Evolutionary conservation across 1,140 invertebrate species (phyloP).

Genomic region (Cepaea nemoralis): DNA sequence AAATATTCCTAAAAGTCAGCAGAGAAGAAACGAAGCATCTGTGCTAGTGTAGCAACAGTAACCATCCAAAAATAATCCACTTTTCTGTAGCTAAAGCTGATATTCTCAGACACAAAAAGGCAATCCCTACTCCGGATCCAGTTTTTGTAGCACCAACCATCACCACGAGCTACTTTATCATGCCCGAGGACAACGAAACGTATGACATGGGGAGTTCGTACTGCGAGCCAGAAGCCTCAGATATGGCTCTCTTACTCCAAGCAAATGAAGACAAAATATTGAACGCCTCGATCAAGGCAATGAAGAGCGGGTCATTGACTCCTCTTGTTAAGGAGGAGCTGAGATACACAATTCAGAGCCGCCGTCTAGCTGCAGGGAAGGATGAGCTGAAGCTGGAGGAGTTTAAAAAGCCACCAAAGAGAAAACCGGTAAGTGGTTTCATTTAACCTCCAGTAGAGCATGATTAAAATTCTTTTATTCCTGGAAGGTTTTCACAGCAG

Average conservation of each 20-base stretch:
- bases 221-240: not conserved
- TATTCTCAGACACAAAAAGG: no score
- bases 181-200: not conserved
- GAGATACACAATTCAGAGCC: constrained; percentile 89
- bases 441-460: no score
- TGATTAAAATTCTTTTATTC: no score
- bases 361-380: constrained; percentile 76
- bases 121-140: no score
- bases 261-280: constrained; percentile 43
- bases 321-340: constrained; percentile 92
- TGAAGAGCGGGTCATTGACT: constrained; percentile 81
- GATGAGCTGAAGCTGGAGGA: constrained; percentile 62
- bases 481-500: no score
- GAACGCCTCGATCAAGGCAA: constrained; percentile 44
- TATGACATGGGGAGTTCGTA: not conserved
- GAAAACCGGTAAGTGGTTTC: not conserved
- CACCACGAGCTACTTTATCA: not conserved
- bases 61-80: no score
- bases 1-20: no score
- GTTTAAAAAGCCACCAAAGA: constrained; percentile 25
- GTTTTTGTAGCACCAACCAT: not conserved
- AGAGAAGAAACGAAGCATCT: no score
- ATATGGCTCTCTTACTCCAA: not conserved
- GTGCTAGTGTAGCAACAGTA: no score
- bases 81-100: no score